Evolutionary conservation across 2,113 vertebrate species (phyloP), one percentile per base, ranked within the genome.

Genomic region (Oreochromis aureus): DNA sequence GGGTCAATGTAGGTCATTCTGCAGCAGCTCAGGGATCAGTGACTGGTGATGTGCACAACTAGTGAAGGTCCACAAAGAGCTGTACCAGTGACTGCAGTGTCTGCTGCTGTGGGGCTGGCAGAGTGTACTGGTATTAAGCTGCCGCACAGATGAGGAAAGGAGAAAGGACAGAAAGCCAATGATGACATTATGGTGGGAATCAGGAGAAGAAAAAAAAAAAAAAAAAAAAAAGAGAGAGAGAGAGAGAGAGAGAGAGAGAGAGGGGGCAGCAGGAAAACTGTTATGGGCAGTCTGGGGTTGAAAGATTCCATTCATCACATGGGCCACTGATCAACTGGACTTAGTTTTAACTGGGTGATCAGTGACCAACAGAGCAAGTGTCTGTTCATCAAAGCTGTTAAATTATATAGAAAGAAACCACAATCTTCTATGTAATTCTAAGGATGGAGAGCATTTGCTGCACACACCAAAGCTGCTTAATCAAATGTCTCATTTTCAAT

Each of bases 111-210:
- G 4, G 51, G 61, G 92, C 91, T 97, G 96, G 92, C 11, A 24
- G 27, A 91, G 96, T 97, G 97, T 97, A 97, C 98, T 97, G 97
- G 96, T 96, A 96, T 87, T 92, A 96, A 96, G 96, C 97, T 96
- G 97, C 96, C 97, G 97, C 96, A 96, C 96, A 97, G 97, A 97
- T 95, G n/a, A 18, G 34, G 5, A 79, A 18, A 32, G 19, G 44
- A 96, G 94, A 79, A 19, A 95, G 48, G 85, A 86, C 15, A 7
- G 22, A 19, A 41, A 30, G 41, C 66, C 85, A 34, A 79, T 58
- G 66, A 91, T 92, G 82, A 89, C 83, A 59, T 89, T 55, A 46
- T 24, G 39, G 15, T 24, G 32, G 22, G 24, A 88, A 86, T 91
- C 6, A 76, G 80, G 71, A 80, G 6, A 56, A 83, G 84, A 46